Base-by-base conservation (phyloP, 2,888 invertebrate species). In the Heliconius aoede region DNA sequence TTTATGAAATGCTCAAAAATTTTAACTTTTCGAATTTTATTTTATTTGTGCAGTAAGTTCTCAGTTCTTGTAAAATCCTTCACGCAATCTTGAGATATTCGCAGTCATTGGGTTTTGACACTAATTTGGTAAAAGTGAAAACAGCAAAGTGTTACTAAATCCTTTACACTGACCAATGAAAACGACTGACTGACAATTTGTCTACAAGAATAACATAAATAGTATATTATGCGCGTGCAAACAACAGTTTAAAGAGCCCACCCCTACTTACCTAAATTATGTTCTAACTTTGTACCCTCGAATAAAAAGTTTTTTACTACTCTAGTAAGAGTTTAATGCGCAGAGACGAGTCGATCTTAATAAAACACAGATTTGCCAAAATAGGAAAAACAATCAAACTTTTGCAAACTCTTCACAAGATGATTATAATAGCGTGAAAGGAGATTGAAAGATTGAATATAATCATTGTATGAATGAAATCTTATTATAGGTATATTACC, bases 301-400 rank as follows among this genome's bases (percentile, higher is more conserved):
- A 83, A 85, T 86, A 84, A 87, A 82, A 90, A 90, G 86, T 92
- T 90, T 89, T 90, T 91, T 89, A 90, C 88, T 89, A 87, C 89
- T 87, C 84, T 82, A 84, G 88, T 89, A 90, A 89, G 88, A 90
- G 86, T 88, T 90, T 88, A 87, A 84, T 85, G 86, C 87, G 86
- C 85, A 84, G 84, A 79, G 76, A 79, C 79, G 80, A 69, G 78
- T 78, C 76, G 74, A 79, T 80, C 78, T 79, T 79, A 80, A 81
- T 83, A 81, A 82, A 82, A 82, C 79, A 80, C 79, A 80, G 81
- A 82, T 82, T 82, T 81, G 75, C 62, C 80, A 76, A 79, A 82
- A 81, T 78, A 76, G 76, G 78, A 77, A 69, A 77, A 79, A 79
- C 78, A 79, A 80, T 76, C 79, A 72, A 79, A 79, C 73, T 80